phyloP scores from a whole-genome alignment of 2,113 vertebrate genomes.

The Chloebia gouldiae region DNA sequence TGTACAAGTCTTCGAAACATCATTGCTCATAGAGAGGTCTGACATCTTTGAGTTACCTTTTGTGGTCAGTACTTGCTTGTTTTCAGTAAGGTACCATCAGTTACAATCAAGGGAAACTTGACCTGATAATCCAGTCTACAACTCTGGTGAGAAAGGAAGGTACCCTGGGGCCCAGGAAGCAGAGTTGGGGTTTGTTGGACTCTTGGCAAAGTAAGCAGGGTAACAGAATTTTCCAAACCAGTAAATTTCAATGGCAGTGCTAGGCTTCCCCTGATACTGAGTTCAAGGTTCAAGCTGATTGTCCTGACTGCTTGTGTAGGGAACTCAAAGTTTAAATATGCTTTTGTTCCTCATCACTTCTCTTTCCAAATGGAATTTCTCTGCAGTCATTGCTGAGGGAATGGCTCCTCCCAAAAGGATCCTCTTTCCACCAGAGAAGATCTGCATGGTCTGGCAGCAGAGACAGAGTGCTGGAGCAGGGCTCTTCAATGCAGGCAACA shows the following conservation, averaged over 20 bases:
- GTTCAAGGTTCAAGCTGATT: not conserved
- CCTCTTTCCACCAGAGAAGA: conserved; percentile 86
- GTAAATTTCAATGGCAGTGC: not conserved
- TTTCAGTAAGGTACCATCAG: not conserved
- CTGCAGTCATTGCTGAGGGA: conserved; percentile 76
- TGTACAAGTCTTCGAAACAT: not conserved
- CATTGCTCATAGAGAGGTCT: not conserved
- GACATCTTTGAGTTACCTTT: not conserved
- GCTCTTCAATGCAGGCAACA: conserved; percentile 90
- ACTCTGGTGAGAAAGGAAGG: not conserved
- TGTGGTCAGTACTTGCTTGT: not conserved
- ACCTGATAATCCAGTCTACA: not conserved
- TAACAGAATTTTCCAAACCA: not conserved
- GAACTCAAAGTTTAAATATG: not conserved
- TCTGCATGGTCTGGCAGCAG: conserved; percentile 87
- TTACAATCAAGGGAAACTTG: not conserved
- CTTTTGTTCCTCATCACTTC: not conserved
- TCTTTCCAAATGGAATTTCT: not conserved
- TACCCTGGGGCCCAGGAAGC: not conserved
- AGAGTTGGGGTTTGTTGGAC: not conserved
- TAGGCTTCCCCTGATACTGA: not conserved
- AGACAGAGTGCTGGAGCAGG: conserved; percentile 85
- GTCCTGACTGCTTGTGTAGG: not conserved
- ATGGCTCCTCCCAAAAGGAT: conserved; percentile 84
- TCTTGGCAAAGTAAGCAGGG: not conserved